Evolutionary conservation across 2,888 invertebrate species (phyloP), one percentile per base, ranked within the genome.

Genomic region (Pimpla rufipes): DNA sequence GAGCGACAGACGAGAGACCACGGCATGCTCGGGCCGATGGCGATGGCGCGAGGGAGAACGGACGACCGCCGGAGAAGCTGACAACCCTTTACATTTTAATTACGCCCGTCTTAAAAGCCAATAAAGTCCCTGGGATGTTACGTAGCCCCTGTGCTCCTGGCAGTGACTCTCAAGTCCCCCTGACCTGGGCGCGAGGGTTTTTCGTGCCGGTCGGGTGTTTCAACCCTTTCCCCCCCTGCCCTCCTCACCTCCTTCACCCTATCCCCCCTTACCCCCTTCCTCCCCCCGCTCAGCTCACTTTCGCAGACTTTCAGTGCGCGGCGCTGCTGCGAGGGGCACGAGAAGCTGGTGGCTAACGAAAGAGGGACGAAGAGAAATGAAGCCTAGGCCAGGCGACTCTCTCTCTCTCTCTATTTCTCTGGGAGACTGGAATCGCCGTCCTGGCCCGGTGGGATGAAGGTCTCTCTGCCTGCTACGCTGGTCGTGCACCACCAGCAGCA

Each of bases 41-140:
- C 50, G 79, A 73, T 35, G 59, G 52, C 40, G 78, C 77, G 66
- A 82, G 80, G 52, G 75, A 81, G 86, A 81, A 29, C n/a, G n/a
- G n/a, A n/a, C n/a, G n/a, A 29, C 29, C 66, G 81, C 79, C 68
- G 73, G 86, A 79, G 81, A 80, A 84, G 81, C 89, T 89, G 89
- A 89, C 90, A 91, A 90, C 90, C 90, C 90, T 91, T 91, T 90
- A 91, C 89, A 90, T 91, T 91, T 91, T 91, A 91, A 91, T 91
- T 91, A 91, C 89, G 88, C 88, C 85, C 87, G 88, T 90, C 90
- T 91, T 91, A 89, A 91, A 91, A 90, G 90, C 90, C 90, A 91
- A 92, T 91, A 90, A 89, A 91, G 88, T 89, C 90, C 88, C 88
- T 77, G 86, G 86, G 77, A 57, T 47, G 81, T 85, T n/a, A 87